Conservation (phyloP, 2,888 invertebrate species). For the Nesidiocoris tenuis region DNA sequence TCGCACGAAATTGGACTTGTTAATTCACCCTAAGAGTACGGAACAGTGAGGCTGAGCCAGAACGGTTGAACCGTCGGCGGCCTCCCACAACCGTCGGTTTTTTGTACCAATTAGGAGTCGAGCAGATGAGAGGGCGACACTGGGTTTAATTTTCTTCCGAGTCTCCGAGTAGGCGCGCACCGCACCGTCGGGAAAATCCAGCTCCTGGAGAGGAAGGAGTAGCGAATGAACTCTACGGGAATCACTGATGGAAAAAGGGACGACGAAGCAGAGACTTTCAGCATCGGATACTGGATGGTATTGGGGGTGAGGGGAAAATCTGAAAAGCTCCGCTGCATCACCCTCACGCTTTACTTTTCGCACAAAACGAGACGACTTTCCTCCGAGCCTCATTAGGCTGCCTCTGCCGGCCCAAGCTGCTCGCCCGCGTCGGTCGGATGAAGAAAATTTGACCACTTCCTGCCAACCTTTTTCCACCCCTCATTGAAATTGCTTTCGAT, state of each 20-base stretch:
- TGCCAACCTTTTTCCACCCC: neutral
- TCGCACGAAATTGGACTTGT: neutral
- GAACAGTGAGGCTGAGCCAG: neutral
- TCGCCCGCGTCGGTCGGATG: neutral
- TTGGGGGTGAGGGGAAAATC: neutral
- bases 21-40: neutral
- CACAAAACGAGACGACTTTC: neutral
- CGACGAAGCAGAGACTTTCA: neutral
- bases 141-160: neutral
- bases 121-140: neutral
- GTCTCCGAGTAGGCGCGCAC: too few species aligned
- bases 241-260: neutral
- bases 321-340: neutral
- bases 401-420: too few species aligned
- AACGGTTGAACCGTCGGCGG: neutral
- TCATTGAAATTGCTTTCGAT: neutral
- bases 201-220: neutral
- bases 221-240: neutral
- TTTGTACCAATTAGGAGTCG: neutral
- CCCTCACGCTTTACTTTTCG: neutral
- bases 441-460: slow-evolving; percentile 16
- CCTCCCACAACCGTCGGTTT: neutral
- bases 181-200: too few species aligned
- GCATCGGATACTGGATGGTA: too few species aligned
- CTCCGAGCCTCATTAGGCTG: neutral